phyloP scores from a whole-genome alignment of 2,797 vertebrate species.

The Loriculus beryllinus region DNA sequence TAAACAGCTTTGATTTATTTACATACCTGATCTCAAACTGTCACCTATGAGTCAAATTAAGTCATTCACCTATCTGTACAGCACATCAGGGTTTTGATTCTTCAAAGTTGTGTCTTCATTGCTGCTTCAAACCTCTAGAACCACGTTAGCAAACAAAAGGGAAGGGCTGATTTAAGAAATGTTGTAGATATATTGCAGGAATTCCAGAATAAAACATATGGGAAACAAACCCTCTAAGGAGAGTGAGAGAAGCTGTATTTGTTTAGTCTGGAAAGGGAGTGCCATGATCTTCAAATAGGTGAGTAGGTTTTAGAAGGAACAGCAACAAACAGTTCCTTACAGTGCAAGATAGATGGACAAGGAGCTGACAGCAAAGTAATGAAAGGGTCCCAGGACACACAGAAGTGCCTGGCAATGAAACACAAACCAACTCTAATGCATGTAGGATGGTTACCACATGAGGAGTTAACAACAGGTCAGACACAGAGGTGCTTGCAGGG shows the following conservation, averaged over 20 bases:
- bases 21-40: background rate
- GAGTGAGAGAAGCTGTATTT: background rate
- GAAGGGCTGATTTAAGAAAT: background rate
- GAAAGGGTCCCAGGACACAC: background rate
- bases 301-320: background rate
- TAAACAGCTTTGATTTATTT: background rate
- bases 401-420: background rate
- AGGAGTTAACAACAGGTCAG: background rate
- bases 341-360: background rate
- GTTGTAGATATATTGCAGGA: background rate
- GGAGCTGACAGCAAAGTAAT: background rate
- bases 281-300: background rate
- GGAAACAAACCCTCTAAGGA: background rate
- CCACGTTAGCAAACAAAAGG: background rate
- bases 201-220: background rate
- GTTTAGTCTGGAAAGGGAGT: background rate
- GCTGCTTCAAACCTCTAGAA: background rate
- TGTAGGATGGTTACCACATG: background rate
- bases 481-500: background rate
- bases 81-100: background rate
- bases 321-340: background rate
- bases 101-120: rapidly evolving
- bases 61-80: background rate
- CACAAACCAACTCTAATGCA: background rate
- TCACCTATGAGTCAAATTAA: background rate